Evolutionary conservation across 2,888 invertebrate genomes (phyloP), one percentile per base, ranked within the genome.

Genomic region (Pseudolycoriella hygida): DNA sequence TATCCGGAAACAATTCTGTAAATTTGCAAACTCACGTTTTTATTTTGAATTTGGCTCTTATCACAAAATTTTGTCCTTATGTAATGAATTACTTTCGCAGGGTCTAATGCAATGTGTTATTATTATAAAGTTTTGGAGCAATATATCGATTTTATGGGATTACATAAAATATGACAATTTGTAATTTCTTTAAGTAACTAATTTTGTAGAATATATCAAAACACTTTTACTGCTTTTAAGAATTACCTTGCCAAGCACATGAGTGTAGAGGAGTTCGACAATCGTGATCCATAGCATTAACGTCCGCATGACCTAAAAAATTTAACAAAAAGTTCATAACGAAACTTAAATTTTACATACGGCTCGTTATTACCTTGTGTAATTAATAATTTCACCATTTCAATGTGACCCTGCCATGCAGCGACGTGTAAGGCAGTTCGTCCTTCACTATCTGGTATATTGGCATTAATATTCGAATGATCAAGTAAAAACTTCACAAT

Each of bases 321-420:
- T 39, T 37, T 14, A 15, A n/a, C 25, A 34, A 43, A 10, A 37
- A n/a, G 11, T 37, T 37, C 14, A 11, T 37, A 11, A 10, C 11
- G 30, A 30, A 30, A 31, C 12, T 8, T 41, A 37, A 46, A 44
- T 38, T 32, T n/a, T 14, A 39, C 10, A 25, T 41, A 14, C 3
- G 11, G 17, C 45, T 4, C 17, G 2, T 40, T 6, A 25, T 5
- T 52, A 74, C 73, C 73, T 50, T 78, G 72, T 53, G 76, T 76
- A 42, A 94, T 72, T 19, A 94, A 68, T 25, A 90, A 64, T 49
- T 83, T 80, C 1, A 92, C 92, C 86, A 93, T 89, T 51, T 92
- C 89, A 0, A 80, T 76, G 58, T 96, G 93, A 0, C 93, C 94
- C 60, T 94, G 93, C 89, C 90, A 90, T 11, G 89, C 77, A 3